Base-by-base conservation (phyloP, 2,888 invertebrate genomes). In the Andrena marginata region DNA sequence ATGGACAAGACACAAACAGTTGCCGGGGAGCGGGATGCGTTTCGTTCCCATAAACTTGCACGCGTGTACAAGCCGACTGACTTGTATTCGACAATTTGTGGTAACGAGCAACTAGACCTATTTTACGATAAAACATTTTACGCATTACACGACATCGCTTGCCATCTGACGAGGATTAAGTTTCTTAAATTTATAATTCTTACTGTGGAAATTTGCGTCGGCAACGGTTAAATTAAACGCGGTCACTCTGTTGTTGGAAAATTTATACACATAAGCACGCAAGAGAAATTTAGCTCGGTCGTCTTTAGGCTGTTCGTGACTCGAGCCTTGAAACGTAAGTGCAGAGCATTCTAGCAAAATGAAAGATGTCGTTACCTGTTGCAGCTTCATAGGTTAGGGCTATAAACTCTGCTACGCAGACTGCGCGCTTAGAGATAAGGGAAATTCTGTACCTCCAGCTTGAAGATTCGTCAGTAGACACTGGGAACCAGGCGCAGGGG, bases 171-270 rank as follows among this genome's bases (percentile, higher is more conserved):
- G 35, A 10, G 0, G 51, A 29, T 33, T 35, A 8, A 3, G 20
- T 20, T 1, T 23, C 23, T 23, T 23, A 23, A 23, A 1, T 6
- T 31, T 2, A 8, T 1, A 31, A 10, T 56, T 84, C 91, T 91
- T 85, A 93, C 93, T 90, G 42, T 83, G 75, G 83, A 93, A 92
- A 78, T 88, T 89, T 13, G 89, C 62, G 65, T 92, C 84, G 51
- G 81, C 86, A 59, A 93, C 73, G 5, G 93, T 91, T 35, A 93
- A 88, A 86, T 93, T 93, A 35, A 93, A 93, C 6, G 93, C 92
- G 8, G 93, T 93, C 3, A 85, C 23, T 85, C 85, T 90, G 23
- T 62, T 76, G 1, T 77, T 69, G 6, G 67, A 71, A 35, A 68
- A 78, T 4, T 85, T 76, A 51, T 88, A 84, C 1, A 91, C 85